These are phyloP conservation scores for Psittacula cyanocephala DNA, from an alignment of 2,113 vertebrate genomes.

Conservation along the genomic window DNA sequence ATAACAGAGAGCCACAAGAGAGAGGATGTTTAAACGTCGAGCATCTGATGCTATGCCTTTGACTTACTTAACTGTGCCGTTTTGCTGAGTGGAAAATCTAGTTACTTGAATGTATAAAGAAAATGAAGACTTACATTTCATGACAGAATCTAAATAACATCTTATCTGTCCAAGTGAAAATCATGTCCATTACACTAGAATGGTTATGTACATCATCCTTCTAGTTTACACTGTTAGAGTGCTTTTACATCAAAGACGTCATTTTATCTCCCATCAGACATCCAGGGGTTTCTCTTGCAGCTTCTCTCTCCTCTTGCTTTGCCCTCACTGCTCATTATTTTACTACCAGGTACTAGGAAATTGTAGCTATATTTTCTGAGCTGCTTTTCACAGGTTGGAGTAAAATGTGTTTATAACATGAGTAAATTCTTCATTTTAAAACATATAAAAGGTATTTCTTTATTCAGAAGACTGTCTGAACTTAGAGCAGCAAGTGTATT, in stretches of 20 bases:
- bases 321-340: background rate
- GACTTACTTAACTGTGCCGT: background rate
- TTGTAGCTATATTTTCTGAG: background rate
- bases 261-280: constrained; percentile 48
- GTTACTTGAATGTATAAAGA: constrained; percentile 30
- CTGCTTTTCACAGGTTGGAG: background rate
- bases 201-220: constrained; percentile 61
- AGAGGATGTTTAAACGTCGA: constrained; percentile 20
- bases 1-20: background rate
- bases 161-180: constrained; percentile 58
- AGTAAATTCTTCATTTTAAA: constrained; percentile 28
- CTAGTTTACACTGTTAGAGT: constrained; percentile 58
- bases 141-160: constrained; percentile 68
- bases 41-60: background rate
- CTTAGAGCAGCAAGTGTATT: constrained; percentile 1
- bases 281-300: background rate
- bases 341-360: background rate
- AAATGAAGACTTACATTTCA: constrained; percentile 58
- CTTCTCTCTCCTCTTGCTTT: background rate
- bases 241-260: constrained; percentile 62
- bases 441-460: constrained; percentile 11
- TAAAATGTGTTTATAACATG: constrained; percentile 5
- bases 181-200: constrained; percentile 54
- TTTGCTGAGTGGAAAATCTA: constrained; percentile 66
- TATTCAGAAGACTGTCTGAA: background rate